Base-by-base conservation (phyloP, 1,140 invertebrate genomes). In the Carposina sasakii region DNA sequence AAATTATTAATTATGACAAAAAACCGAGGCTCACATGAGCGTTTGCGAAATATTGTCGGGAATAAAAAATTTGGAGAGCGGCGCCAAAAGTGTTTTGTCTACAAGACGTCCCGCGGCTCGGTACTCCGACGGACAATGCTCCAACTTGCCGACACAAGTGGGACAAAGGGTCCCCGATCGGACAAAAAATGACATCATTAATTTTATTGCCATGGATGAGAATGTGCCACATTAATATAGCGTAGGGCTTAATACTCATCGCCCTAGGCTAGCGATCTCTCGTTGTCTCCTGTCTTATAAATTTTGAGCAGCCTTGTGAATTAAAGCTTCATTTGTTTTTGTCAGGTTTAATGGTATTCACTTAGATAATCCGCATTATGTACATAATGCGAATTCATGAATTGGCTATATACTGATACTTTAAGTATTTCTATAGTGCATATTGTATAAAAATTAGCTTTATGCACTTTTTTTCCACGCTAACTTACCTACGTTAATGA, bases 181-280 rank as follows among this genome's bases (percentile, higher is more conserved):
- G 66, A 79, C 74, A 83, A 83, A 83, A 83, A 83, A 83, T 83
- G 76, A 81, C 79, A 81, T 83, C 79, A 83, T 83, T 83, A 81
- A 83, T 83, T 83, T 83, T 81, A 83, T 83, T 83, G 74, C 73
- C 57, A 58, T 70, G 76, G 73, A 72, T 76, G 76, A 76, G 76
- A 83, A 81, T 82, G 67, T 70, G 69, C 53, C 67, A 75, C 71
- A 81, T 81, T 83, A 83, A 81, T 83, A 79, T 81, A 67, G 70
- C 63, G 71, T 71, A 72, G 74, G 63, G 67, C 68, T 67, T 74
- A 77, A 82, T 78, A 71, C 66, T 64, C 58, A 76, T 71, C 75
- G 76, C 76, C 72, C 67, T 73, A 68, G 76, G 76, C 68, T 48
- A 47, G 53, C 59, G 69, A 77, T 81, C 63, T 65, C 67, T 79